A percentile compares a stretch with the other conserved stretches of the same genome.
Conservation (phyloP, 2,888 invertebrate species). For the Lithophane semibrunnea region DNA sequence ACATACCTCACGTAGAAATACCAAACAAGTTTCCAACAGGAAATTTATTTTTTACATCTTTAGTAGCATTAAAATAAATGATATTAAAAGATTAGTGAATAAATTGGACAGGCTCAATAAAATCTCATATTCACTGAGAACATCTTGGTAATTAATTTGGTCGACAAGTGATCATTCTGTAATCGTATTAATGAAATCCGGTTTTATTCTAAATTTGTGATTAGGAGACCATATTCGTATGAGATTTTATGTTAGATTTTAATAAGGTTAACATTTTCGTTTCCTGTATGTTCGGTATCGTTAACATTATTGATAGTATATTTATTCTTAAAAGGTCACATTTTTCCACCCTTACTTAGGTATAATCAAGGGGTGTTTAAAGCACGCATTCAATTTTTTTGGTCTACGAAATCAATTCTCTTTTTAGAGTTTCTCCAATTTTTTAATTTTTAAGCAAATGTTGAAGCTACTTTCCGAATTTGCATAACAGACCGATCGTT, state of each 20-base stretch:
- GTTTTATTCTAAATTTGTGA: constrained; percentile 64
- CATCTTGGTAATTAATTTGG: constrained; percentile 67
- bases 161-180: constrained; percentile 66
- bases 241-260: constrained; percentile 42
- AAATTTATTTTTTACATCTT: constrained; percentile 68
- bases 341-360: constrained; percentile 1
- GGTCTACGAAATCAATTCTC: constrained; percentile 1
- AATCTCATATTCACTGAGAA: constrained; percentile 67
- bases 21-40: constrained; percentile 64
- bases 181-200: constrained; percentile 69
- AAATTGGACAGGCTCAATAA: constrained; percentile 64
- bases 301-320: constrained; percentile 14
- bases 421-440: background rate
- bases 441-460: background rate
- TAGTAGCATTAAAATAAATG: constrained; percentile 65
- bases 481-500: constrained; percentile 44
- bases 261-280: constrained; percentile 43
- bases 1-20: constrained; percentile 33
- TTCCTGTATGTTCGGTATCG: constrained; percentile 45
- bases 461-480: constrained; percentile 26
- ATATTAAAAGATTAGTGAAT: constrained; percentile 65
- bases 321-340: background rate
- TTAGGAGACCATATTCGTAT: constrained; percentile 49
- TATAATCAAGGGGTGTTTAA: background rate
- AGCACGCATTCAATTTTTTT: background rate